Evolutionary conservation across 30 jellyfish, hydroid and myxozoan genomes (phyloP), one percentile per base, ranked within the genome.

Genomic region (Turritopsis rubra): DNA sequence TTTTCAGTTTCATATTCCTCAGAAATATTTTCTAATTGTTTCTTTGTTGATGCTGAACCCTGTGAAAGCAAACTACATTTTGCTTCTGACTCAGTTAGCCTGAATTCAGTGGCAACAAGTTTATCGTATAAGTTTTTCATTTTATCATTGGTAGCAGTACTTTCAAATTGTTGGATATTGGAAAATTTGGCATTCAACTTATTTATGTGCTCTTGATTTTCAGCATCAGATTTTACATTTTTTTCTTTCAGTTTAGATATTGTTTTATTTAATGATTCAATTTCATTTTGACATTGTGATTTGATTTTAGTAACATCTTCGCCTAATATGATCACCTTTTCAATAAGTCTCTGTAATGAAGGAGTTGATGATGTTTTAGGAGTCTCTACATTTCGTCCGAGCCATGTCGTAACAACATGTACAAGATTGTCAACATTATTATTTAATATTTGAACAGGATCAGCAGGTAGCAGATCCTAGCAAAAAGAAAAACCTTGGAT

Each of bases 151-250:
- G 88, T 25, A 31, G 9, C 88, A 21, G 76, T 21, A 0, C 17
- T 74, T 13, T 74, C 82, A 20, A 74, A 7, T 17, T 74, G 52
- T 26, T 80, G 53, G 4, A 80, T 22, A 16, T 20, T 53, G 4
- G 78, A 24, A 60, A 19, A 31, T 18, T 52, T 31, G 7, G 54
- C 87, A 22, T 80, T 65, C 28, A 80, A 80, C n/a, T 80, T 84
- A 28, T 52, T 80, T 52, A 80, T 23, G 54, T 29, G 54, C 16
- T n/a, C 16, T 21, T 80, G 81, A 52, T 52, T 17, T 18, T 80
- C 87, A 26, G 21, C 81, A 22, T 77, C 85, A 28, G 28, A 28
- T 29, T 52, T 21, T 21, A 52, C n/a, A 22, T 77, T 77, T 21
- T 77, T 16, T 1, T 24, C 29, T 23, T 30, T 77, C 53, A 77